Conservation (phyloP, 2,888 invertebrate genomes). For the Macaria liturata region DNA sequence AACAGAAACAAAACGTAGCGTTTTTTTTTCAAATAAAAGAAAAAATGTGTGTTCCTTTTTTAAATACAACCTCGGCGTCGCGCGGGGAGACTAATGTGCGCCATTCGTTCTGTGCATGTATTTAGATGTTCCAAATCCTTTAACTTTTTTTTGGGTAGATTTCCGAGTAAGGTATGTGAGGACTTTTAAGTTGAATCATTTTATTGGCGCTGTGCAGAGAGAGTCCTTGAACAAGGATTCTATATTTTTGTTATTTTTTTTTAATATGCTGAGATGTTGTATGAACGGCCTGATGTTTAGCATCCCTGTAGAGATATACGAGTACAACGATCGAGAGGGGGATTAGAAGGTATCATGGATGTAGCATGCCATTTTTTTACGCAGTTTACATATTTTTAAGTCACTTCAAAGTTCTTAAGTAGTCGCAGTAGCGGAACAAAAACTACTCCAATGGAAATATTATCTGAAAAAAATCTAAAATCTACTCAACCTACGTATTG, state of each 20-base stretch:
- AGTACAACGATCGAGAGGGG: no score
- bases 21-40: slow-evolving; percentile 49
- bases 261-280: no score
- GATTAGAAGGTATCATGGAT: no score
- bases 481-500: slow-evolving; percentile 13
- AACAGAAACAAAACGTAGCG: slow-evolving; percentile 58
- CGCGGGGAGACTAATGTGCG: slow-evolving; percentile 66
- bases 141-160: slow-evolving; percentile 33
- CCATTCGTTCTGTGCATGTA: slow-evolving; percentile 54
- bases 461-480: slow-evolving; percentile 1
- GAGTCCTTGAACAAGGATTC: background rate
- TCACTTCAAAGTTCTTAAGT: no score
- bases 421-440: no score
- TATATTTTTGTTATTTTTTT: no score
- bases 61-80: slow-evolving; percentile 38
- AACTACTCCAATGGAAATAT: no score
- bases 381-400: no score
- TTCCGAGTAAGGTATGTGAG: slow-evolving; percentile 10
- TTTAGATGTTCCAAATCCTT: slow-evolving; percentile 51
- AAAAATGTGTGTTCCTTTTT: slow-evolving; percentile 46
- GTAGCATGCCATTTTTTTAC: no score
- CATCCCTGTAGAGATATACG: no score
- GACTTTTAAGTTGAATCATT: background rate
- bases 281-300: no score
- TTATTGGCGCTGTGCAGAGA: background rate